Percentiles rank a stretch among this genome's conserved stretches.
phyloP scores from a whole-genome alignment of 2,888 invertebrate species.

The Andrena bucephala region DNA sequence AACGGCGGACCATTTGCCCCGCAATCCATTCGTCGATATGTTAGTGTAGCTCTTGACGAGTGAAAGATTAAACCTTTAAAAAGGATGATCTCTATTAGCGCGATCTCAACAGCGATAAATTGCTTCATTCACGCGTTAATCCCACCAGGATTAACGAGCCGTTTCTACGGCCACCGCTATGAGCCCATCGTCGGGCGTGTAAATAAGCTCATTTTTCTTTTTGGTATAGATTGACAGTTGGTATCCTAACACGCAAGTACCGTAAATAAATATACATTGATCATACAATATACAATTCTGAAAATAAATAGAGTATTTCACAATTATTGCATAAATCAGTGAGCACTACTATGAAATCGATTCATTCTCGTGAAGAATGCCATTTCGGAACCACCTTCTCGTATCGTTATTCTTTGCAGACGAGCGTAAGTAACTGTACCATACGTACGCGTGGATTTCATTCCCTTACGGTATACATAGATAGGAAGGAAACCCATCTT shows the following conservation, averaged over 20 bases:
- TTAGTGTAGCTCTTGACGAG: slow-evolving; percentile 40
- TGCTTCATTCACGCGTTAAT: slow-evolving; percentile 38
- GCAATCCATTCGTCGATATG: slow-evolving; percentile 48
- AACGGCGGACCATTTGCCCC: slow-evolving; percentile 42
- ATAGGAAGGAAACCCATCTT: slow-evolving; percentile 15
- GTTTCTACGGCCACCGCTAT: slow-evolving; percentile 29
- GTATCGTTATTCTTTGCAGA: slow-evolving; percentile 20
- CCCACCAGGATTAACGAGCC: slow-evolving; percentile 35
- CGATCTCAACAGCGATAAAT: slow-evolving; percentile 27
- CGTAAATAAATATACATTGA: slow-evolving; percentile 64
- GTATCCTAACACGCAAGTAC: slow-evolving; percentile 47
- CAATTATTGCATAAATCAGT: slow-evolving; percentile 76
- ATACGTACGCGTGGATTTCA: slow-evolving; percentile 2
- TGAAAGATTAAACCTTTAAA: slow-evolving; percentile 39
- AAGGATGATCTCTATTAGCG: slow-evolving; percentile 22
- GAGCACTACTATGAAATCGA: slow-evolving; percentile 61
- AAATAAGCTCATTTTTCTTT: slow-evolving; percentile 65
- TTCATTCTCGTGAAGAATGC: slow-evolving; percentile 16
- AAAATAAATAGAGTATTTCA: slow-evolving; percentile 69
- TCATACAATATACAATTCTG: slow-evolving; percentile 54
- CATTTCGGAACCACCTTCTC: slow-evolving; percentile 7
- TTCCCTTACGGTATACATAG: slow-evolving; percentile 16
- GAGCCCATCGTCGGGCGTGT: slow-evolving; percentile 42
- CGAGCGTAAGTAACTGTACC: slow-evolving; percentile 40
- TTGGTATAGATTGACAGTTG: slow-evolving; percentile 66